A percentile compares a stretch with the other conserved stretches of the same genome.
phyloP scores from a whole-genome alignment of 2,113 vertebrate species.

The Apteryx owenii region DNA sequence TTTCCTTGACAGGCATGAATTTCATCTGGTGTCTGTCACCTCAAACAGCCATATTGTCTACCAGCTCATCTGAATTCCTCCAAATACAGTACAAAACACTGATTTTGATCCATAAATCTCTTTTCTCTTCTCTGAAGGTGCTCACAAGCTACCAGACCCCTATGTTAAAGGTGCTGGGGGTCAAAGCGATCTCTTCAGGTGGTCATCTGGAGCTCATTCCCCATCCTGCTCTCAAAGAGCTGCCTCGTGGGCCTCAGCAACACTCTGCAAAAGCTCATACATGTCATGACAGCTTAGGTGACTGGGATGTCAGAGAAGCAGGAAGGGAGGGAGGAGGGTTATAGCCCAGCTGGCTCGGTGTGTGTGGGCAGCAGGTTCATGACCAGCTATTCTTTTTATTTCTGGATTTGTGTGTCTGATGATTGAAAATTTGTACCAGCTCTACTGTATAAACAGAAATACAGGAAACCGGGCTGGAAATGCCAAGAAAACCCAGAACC shows the following conservation, averaged over 20 bases:
- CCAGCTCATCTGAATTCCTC: neutral
- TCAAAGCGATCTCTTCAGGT: neutral
- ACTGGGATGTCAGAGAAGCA: neutral
- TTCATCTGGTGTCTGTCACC: neutral
- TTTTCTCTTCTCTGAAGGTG: neutral
- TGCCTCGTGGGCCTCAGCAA: neutral
- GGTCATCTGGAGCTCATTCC: neutral
- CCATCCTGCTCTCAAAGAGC: neutral
- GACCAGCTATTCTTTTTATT: conserved; percentile 29
- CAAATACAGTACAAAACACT: neutral
- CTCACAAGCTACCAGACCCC: neutral
- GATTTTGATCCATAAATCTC: neutral
- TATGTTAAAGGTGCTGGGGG: neutral
- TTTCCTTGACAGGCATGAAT: neutral
- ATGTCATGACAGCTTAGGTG: neutral
- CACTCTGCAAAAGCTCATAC: neutral
- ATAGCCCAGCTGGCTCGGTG: neutral
- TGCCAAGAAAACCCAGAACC: neutral
- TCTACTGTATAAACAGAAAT: neutral
- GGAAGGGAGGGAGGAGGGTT: neutral
- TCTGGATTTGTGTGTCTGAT: neutral
- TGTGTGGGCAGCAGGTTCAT: neutral
- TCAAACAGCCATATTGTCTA: neutral
- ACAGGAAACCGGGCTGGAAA: neutral
- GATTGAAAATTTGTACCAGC: neutral